Percentiles rank a stretch among this genome's conserved stretches.
These are phyloP conservation scores for Mastigias papua DNA, from an alignment of 30 jellyfish, hydroid and myxozoan species.

Conservation along the genomic window DNA sequence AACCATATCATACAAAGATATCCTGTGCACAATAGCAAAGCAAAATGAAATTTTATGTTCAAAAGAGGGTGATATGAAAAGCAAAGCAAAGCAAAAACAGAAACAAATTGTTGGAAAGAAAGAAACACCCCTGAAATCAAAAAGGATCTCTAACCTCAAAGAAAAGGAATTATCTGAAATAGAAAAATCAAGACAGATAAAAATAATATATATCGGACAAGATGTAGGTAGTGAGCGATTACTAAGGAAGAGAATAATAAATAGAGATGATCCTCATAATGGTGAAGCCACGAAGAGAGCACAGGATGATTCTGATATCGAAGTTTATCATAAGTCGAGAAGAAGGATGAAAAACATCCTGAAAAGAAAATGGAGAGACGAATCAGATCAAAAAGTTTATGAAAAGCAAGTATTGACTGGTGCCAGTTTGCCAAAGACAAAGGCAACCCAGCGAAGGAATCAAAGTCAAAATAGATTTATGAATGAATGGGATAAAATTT, in stretches of 20 bases:
- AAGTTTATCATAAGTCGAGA: slow-evolving; percentile 16
- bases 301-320: slow-evolving; percentile 47
- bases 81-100: neutral
- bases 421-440: neutral
- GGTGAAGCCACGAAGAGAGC: neutral
- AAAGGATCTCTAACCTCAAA: neutral
- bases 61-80: neutral
- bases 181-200: neutral
- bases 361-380: slow-evolving; percentile 22
- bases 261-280: neutral
- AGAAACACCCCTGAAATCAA: neutral
- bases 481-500: slow-evolving; percentile 40
- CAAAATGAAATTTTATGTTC: neutral
- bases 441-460: neutral
- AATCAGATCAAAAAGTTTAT: neutral
- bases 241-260: slow-evolving; percentile 8
- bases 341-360: slow-evolving; percentile 11
- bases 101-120: neutral
- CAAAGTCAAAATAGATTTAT: neutral
- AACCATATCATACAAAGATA: slow-evolving; percentile 78
- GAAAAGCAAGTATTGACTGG: neutral
- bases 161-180: neutral
- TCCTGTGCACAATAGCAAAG: slow-evolving; percentile 88
- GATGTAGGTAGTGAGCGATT: neutral
- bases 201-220: neutral